Conservation (phyloP, 2,888 invertebrate species). For the Helobdella robusta region DNA sequence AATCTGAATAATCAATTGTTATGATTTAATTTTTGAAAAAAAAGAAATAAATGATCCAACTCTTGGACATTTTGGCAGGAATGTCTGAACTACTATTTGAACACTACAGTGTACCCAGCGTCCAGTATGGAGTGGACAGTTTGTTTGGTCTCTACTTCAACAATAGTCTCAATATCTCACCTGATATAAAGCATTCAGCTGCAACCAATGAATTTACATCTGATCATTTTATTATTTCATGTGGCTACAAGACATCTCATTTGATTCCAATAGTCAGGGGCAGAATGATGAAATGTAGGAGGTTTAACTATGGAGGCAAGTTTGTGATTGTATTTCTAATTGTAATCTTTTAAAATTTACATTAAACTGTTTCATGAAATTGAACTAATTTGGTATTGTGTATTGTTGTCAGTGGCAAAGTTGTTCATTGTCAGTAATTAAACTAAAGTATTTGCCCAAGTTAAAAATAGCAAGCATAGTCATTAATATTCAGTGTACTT, state of each 20-base stretch:
- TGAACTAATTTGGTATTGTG: too few relatives aligned
- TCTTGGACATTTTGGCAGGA: conserved; percentile 55
- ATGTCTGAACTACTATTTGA: conserved; percentile 90
- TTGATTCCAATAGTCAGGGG: conserved; percentile 68
- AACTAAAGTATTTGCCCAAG: too few relatives aligned
- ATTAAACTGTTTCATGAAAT: too few relatives aligned
- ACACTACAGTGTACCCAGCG: conserved; percentile 74
- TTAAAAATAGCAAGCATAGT: too few relatives aligned
- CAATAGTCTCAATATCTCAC: conserved; percentile 31
- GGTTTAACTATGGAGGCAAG: conserved; percentile 72
- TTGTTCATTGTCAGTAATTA: too few relatives aligned
- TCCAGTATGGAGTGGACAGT: conserved; percentile 78
- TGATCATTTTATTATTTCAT: conserved; percentile 61
- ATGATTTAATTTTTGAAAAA: not conserved
- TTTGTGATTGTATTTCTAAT: too few relatives aligned
- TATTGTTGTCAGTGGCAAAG: too few relatives aligned
- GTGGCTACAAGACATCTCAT: conserved; percentile 80
- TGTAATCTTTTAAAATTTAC: too few relatives aligned
- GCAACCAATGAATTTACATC: not conserved
- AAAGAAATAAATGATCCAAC: not conserved
- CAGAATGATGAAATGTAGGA: conserved; percentile 56
- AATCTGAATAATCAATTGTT: not conserved
- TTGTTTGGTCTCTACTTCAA: conserved; percentile 51
- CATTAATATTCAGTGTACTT: too few relatives aligned
- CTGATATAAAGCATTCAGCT: too few relatives aligned